Base-by-base conservation (phyloP, 2,888 invertebrate species). In the Odontomyia ornata region DNA sequence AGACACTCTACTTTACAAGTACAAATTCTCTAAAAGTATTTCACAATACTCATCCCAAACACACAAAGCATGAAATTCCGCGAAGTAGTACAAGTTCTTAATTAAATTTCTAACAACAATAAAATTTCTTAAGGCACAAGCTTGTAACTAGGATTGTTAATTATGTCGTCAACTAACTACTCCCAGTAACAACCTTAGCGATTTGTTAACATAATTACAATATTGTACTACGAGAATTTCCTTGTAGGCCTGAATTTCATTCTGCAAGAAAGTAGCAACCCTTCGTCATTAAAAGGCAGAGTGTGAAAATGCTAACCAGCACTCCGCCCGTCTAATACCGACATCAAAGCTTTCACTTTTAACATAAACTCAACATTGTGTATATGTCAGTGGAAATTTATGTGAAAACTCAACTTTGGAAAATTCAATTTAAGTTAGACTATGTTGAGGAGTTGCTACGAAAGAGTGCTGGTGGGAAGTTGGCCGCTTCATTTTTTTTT, bases 401-500 rank as follows among this genome's bases (percentile, higher is more conserved):
- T 64, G 64, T 11, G 64, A 30, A 64, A 64, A 64, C 30, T 64
- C 25, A 64, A 64, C 64, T 64, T 64, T 27, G 23, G 11, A 60
- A 64, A 64, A 64, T 64, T 64, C 30, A 64, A 64, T 64, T 64
- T 28, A 64, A 64, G 28, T 64, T 64, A n/a, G 64, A 30, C 30
- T n/a, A 15, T 30, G 64, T 60, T 23, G 57, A 23, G 7, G 4
- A 52, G 15, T 15, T 52, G 52, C 52, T 52, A 52, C 15, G 43
- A 43, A 52, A 9, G 36, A 36, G 9, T 36, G 5, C 36, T 36
- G 9, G 36, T 36, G 9, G 36, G 9, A 36, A 9, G 36, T 36
- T 36, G 36, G 36, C 36, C 9, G 36, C 5, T 5, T 36, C 5
- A 36, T 36, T 9, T 36, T 36, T 36, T 36, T 36, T 36, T 36